Percentiles rank a stretch among this genome's conserved stretches.
Conservation (phyloP, 2,113 vertebrate genomes). For the Condylura cristata region DNA sequence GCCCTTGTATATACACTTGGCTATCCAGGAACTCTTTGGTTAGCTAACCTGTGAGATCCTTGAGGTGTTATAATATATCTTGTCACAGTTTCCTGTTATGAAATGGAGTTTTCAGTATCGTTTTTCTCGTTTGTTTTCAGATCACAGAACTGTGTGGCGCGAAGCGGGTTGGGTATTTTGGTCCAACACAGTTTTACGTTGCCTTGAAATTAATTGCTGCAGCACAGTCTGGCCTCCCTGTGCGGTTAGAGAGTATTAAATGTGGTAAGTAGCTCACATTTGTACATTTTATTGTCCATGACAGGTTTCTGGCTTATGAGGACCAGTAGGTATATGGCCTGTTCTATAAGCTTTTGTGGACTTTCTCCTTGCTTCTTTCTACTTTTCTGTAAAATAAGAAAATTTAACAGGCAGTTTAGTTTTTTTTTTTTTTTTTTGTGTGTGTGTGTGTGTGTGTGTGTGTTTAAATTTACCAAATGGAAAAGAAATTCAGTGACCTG, state of each 20-base stretch:
- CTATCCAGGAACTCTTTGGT: constrained; percentile 34
- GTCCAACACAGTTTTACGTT: constrained; percentile 93
- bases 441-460: too few relatives aligned
- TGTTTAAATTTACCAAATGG: too few relatives aligned
- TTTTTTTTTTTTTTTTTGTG: constrained; percentile 29
- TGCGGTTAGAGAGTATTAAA: constrained; percentile 92
- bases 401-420: constrained; percentile 10
- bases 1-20: neutral
- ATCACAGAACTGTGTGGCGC: constrained; percentile 95
- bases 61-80: constrained; percentile 42
- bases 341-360: constrained; percentile 35
- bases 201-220: constrained; percentile 96
- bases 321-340: neutral
- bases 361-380: constrained; percentile 39
- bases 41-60: constrained; percentile 46
- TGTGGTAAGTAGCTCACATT: constrained; percentile 89
- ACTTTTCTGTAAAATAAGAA: constrained; percentile 38
- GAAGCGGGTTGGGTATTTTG: constrained; percentile 95
- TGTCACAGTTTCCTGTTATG: constrained; percentile 62
- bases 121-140: constrained; percentile 83
- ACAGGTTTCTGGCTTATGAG: constrained; percentile 29
- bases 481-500: constrained; percentile 32
- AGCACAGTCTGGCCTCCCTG: constrained; percentile 92
- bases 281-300: constrained; percentile 11
- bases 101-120: constrained; percentile 33